These are phyloP conservation scores for Zophobas atratus DNA, from an alignment of 1,140 invertebrate genomes.

Conservation along the genomic window DNA sequence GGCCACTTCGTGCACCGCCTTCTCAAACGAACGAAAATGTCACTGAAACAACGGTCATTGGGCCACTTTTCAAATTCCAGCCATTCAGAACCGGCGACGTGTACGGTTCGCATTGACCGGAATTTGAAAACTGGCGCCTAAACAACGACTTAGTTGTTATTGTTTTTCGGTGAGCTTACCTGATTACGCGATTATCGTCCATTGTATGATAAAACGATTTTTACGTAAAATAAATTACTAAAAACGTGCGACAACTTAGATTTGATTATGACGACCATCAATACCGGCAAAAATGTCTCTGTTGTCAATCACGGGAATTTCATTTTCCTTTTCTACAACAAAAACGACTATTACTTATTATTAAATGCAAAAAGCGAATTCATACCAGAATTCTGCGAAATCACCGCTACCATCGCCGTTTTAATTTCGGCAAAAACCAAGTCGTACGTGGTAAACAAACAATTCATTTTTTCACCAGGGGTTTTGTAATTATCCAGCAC, in stretches of 20 bases:
- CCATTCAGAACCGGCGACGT: too few relatives aligned
- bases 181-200: conserved; percentile 49
- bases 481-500: conserved; percentile 59
- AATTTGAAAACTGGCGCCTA: too few relatives aligned
- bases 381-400: conserved; percentile 57
- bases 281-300: conserved; percentile 58
- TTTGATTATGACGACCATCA: conserved; percentile 60
- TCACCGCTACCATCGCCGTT: conserved; percentile 58
- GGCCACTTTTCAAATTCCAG: too few relatives aligned
- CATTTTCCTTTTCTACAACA: conserved; percentile 57
- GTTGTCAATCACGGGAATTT: conserved; percentile 63
- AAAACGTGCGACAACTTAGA: conserved; percentile 60
- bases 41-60: conserved; percentile 41
- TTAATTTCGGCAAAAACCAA: conserved; percentile 65
- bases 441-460: conserved; percentile 61
- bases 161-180: conserved; percentile 32
- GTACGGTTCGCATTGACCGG: too few relatives aligned
- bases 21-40: conserved; percentile 44
- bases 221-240: conserved; percentile 62
- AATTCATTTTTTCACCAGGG: conserved; percentile 62
- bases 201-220: conserved; percentile 55
- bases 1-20: conserved; percentile 42
- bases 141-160: neutral
- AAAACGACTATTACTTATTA: too few relatives aligned
- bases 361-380: conserved; percentile 3